Base-by-base conservation (phyloP, 2,888 invertebrate genomes). In the Notodonta dromedarius region DNA sequence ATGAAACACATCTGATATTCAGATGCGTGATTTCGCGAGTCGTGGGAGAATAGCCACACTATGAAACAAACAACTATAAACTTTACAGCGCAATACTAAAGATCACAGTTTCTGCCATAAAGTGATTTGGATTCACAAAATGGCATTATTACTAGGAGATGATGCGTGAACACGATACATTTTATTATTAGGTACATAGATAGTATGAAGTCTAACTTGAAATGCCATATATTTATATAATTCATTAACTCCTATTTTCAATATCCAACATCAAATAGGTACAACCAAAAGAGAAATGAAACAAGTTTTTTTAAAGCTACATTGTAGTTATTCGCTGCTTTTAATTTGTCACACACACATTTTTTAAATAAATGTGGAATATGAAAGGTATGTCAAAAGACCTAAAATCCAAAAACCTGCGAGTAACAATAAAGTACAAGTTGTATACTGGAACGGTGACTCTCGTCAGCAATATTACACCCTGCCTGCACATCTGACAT, bases 331-430 rank as follows among this genome's bases (percentile, higher is more conserved):
- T 84, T 86, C 81, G 83, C 85, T 87, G 85, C 82, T 83, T 83
- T 77, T 66, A 73, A 69, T 74, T 77, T 77, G 74, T 76, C 74
- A 79, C 69, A 71, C 69, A 71, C 69, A 69, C 72, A 77, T 77
- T 73, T 62, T 69, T 71, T 69, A 71, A 75, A 71, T 74, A 82
- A 82, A 82, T 77, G 77, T 82, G 82, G 80, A 77, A 77, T 82
- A 81, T 77, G 83, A 85, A 84, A 86, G 83, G 78, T 77, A 83
- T 84, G 88, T 90, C 89, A 90, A 89, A 87, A 90, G 89, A 90
- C 89, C 79, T 85, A 85, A 78, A 81, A 87, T 89, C 88, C 83
- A 91, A 89, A 24, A 90, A 89, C 77, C 73, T 82, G 85, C 76
- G 74, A 83, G 77, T 83, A 85, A 83, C 77, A 81, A 81, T 83